Percentiles rank a stretch among this genome's conserved stretches.
These are phyloP conservation scores for Drosophila pseudoananassae DNA, from an alignment of 1,140 invertebrate genomes.

Conservation along the genomic window DNA sequence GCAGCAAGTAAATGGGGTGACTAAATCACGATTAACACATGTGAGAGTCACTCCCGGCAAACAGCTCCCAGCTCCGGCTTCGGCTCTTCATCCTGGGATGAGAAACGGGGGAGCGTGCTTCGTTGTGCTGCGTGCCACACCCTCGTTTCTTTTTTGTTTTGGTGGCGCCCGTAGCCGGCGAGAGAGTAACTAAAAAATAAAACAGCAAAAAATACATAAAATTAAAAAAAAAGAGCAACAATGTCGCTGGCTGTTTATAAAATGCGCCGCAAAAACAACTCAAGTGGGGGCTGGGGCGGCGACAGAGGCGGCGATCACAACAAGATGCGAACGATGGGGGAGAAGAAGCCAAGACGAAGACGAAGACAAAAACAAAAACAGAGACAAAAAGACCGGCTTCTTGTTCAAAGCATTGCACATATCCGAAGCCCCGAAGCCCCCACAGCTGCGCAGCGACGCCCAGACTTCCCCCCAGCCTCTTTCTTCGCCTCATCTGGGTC, in stretches of 20 bases:
- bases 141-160: constrained; percentile 27
- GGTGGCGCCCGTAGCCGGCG: background rate
- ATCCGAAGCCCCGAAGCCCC: background rate
- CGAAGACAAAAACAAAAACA: constrained; percentile 25
- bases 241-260: constrained; percentile 27
- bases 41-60: background rate
- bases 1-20: background rate
- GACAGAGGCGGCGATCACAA: constrained; percentile 23
- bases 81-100: background rate
- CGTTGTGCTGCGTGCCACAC: constrained; percentile 26
- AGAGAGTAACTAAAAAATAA: background rate
- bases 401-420: background rate
- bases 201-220: background rate
- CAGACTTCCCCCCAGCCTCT: background rate
- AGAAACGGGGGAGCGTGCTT: background rate
- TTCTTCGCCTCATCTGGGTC: too few species aligned
- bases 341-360: constrained; percentile 1
- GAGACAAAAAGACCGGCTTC: constrained; percentile 8
- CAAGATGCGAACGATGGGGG: constrained; percentile 5
- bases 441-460: background rate
- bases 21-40: constrained; percentile 1
- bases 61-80: background rate
- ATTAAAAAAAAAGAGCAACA: constrained; percentile 5
- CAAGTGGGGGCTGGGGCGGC: background rate
- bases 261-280: constrained; percentile 57